A percentile compares a stretch with the other conserved stretches of the same genome.
Conservation (phyloP, 1,140 invertebrate genomes). For the Argopecten irradians region DNA sequence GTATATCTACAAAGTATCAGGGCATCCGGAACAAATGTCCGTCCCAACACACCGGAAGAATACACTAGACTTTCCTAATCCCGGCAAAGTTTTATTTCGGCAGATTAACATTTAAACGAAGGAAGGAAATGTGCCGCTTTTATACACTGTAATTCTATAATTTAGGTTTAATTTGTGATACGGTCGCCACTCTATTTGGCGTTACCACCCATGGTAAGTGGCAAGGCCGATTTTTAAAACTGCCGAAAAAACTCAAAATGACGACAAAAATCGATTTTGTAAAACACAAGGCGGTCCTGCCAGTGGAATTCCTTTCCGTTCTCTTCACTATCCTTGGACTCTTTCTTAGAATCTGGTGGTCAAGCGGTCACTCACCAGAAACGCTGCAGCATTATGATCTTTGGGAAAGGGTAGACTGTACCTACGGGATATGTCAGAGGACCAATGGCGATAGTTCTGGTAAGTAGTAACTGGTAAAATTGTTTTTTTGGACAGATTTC, state of each 20-base stretch:
- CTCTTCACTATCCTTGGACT: neutral
- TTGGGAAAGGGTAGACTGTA: neutral
- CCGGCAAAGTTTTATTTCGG: neutral
- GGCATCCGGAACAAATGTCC: too few relatives aligned
- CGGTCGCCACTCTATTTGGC: neutral
- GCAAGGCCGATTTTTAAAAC: neutral
- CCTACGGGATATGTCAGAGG: neutral
- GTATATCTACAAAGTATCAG: too few relatives aligned
- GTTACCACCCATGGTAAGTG: neutral
- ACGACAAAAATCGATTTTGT: neutral
- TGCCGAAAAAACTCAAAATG: neutral
- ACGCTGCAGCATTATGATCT: neutral
- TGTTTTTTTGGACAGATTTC: too few relatives aligned
- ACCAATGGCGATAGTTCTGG: neutral
- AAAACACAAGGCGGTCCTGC: neutral
- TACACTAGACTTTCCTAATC: neutral
- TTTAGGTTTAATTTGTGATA: neutral
- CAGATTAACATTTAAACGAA: neutral
- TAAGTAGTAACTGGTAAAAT: too few relatives aligned
- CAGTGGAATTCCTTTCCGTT: neutral
- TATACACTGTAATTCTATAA: neutral
- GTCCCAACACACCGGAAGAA: neutral
- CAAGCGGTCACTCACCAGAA: neutral
- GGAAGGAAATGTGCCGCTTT: neutral
- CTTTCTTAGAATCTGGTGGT: neutral